Conservation (phyloP, 2,113 vertebrate genomes). For the Rhegmatorhina hoffmannsi region DNA sequence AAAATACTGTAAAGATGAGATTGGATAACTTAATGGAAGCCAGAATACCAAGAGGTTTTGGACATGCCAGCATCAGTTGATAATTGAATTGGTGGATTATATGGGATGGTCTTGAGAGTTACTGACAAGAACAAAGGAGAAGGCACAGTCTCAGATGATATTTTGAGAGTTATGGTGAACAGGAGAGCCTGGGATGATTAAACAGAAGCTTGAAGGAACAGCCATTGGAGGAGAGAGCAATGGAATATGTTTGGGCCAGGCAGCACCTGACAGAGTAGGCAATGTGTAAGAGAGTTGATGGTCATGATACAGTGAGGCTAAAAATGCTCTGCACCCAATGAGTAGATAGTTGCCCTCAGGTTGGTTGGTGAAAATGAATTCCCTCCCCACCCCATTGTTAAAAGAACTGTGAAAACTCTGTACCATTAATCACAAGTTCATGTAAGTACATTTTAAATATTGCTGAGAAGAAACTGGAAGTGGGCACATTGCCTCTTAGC, state of each 20-base stretch:
- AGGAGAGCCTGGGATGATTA: neutral
- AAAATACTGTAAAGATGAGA: neutral
- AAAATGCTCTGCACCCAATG: neutral
- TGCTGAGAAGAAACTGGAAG: neutral
- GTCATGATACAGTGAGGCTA: neutral
- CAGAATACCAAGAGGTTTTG: neutral
- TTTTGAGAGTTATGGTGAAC: neutral
- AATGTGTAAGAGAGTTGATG: neutral
- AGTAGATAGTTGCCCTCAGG: neutral
- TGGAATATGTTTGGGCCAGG: neutral
- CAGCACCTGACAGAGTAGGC: neutral
- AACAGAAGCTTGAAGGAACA: neutral
- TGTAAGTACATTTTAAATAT: neutral
- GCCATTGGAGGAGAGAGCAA: neutral
- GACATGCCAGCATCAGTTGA: neutral
- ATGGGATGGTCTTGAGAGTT: neutral
- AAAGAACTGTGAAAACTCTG: neutral
- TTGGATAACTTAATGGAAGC: neutral
- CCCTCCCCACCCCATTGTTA: accelerated
- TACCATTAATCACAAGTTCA: neutral
- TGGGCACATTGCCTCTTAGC: neutral
- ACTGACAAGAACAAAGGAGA: neutral
- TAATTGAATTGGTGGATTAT: neutral
- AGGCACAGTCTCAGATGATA: neutral
- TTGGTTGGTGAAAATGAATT: neutral